These are phyloP conservation scores for Biston stratarius DNA, from an alignment of 2,888 invertebrate genomes.

Conservation along the genomic window DNA sequence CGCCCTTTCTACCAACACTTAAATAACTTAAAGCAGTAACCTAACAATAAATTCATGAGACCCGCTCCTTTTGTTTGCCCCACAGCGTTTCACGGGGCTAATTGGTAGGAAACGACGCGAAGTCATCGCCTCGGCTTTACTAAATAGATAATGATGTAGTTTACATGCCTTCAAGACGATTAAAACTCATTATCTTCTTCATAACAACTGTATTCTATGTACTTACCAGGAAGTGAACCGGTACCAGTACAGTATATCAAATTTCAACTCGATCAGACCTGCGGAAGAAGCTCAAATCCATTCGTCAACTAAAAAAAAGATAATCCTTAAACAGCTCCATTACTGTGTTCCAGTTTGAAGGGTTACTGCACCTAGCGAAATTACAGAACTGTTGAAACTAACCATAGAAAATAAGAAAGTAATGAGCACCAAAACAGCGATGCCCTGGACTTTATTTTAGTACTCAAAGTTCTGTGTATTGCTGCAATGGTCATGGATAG, in stretches of 20 bases:
- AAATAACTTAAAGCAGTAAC: constrained; percentile 82
- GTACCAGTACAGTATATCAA: neutral
- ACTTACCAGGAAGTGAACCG: no score
- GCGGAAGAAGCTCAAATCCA: no score
- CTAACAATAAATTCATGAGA: constrained; percentile 82
- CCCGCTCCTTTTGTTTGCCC: constrained; percentile 72
- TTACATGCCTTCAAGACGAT: constrained; percentile 7
- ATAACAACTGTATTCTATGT: constrained; percentile 3
- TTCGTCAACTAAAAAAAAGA: no score
- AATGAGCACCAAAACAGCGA: no score
- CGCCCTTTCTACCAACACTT: constrained; percentile 75
- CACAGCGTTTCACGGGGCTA: constrained; percentile 72
- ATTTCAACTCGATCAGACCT: neutral
- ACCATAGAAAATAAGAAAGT: no score
- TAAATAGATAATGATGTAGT: constrained; percentile 29
- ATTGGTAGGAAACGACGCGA: constrained; percentile 80
- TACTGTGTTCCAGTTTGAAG: no score
- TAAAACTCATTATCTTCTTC: constrained; percentile 20
- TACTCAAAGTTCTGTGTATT: no score
- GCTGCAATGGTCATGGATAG: no score
- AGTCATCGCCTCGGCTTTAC: constrained; percentile 61
- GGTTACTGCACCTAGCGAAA: no score
- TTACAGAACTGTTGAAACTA: no score
- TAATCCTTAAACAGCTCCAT: no score
- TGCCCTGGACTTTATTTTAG: no score